phyloP scores from a whole-genome alignment of 2,888 invertebrate genomes.

The Amitus sp. region DNA sequence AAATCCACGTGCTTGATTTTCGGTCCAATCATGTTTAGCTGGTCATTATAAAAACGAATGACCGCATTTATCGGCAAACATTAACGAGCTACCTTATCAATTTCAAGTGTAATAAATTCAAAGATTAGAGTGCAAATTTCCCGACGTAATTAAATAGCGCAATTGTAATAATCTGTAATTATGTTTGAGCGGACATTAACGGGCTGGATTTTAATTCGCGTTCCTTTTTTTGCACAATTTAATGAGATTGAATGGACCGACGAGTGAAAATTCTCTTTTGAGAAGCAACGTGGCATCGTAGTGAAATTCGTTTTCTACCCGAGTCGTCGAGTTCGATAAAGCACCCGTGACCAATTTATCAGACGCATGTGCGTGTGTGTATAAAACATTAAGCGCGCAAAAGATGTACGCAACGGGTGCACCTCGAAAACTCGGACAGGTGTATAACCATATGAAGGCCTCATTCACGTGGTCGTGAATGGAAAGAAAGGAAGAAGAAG shows the following conservation, averaged over 20 bases:
- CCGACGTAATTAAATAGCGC: no score
- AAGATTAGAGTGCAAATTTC: no score
- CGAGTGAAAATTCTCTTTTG: no score
- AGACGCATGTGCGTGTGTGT: slow-evolving; percentile 17
- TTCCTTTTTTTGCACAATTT: no score
- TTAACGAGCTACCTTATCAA: not conserved
- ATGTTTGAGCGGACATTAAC: no score
- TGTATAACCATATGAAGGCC: slow-evolving; percentile 37
- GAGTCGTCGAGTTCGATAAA: slow-evolving; percentile 16
- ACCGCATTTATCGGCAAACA: not conserved
- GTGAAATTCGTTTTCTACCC: slow-evolving; percentile 45
- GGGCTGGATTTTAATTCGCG: no score
- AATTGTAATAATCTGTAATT: no score
- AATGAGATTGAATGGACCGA: no score
- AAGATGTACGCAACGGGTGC: slow-evolving; percentile 25
- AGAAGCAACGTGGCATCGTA: no score
- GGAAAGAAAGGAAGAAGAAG: slow-evolving; percentile 17
- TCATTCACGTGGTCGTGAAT: slow-evolving; percentile 33
- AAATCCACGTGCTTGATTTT: no score
- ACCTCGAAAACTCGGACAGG: slow-evolving; percentile 50
- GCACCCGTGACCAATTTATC: slow-evolving; percentile 34
- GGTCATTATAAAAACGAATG: not conserved
- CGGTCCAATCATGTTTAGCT: not conserved
- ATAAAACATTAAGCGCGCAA: slow-evolving; percentile 6
- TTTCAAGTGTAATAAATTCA: no score